A percentile compares a stretch with the other conserved stretches of the same genome.
Evolutionary conservation across 2,797 vertebrate species (phyloP).

Genomic region (Florisuga fusca): DNA sequence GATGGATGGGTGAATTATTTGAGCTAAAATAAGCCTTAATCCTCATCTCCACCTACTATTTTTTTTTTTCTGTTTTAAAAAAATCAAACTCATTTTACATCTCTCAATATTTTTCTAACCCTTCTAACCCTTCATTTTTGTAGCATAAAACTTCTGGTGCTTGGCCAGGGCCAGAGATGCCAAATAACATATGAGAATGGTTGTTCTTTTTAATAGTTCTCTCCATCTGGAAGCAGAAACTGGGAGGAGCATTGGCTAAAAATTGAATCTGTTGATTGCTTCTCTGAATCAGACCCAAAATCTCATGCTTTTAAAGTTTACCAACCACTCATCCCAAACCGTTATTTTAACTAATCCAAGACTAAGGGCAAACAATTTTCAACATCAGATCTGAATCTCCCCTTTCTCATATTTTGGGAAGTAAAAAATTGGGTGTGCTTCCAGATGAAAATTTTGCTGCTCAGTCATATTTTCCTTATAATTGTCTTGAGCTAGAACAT

Average conservation of each 20-base stretch:
- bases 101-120: neutral
- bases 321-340: neutral
- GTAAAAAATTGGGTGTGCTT: neutral
- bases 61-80: neutral
- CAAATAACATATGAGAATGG: conserved; percentile 4
- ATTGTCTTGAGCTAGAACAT: neutral
- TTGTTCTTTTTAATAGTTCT: conserved; percentile 19
- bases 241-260: neutral
- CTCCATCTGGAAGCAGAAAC: conserved; percentile 15
- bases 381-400: neutral
- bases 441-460: neutral
- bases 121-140: neutral
- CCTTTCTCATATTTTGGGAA: neutral
- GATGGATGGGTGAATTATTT: neutral
- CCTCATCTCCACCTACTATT: neutral
- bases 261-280: conserved; percentile 3
- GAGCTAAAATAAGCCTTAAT: conserved; percentile 32
- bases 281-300: conserved; percentile 27
- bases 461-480: neutral
- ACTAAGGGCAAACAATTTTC: neutral
- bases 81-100: neutral
- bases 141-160: neutral
- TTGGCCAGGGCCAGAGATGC: neutral
- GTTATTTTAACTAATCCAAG: neutral
- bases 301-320: conserved; percentile 1